Conservation (phyloP, 2,797 vertebrate genomes). For the Naso thynnoides region DNA sequence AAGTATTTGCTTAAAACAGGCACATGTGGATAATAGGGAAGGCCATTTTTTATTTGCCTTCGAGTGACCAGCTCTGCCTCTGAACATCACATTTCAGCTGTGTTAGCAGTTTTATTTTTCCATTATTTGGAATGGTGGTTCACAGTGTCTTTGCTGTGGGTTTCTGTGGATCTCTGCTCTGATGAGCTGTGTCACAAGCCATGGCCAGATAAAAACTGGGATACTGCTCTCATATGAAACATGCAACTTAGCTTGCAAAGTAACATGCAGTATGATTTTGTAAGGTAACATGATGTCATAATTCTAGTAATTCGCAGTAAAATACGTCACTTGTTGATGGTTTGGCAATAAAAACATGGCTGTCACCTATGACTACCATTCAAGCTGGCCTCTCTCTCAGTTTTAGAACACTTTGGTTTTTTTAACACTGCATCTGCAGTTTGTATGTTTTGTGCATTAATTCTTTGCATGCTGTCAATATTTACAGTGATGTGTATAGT, state of each 20-base stretch:
- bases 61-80: background rate
- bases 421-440: background rate
- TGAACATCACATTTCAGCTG: background rate
- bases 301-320: background rate
- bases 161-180: background rate
- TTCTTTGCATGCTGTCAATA: constrained; percentile 10
- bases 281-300: background rate
- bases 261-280: background rate
- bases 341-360: background rate
- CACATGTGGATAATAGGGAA: no score
- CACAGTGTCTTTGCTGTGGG: background rate
- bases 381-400: background rate
- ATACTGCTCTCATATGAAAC: background rate
- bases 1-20: background rate
- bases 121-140: background rate
- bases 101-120: background rate
- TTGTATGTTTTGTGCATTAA: background rate
- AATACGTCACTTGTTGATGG: background rate
- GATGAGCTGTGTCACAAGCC: background rate
- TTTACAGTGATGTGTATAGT: constrained; percentile 7
- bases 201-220: background rate
- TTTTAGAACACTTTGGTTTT: background rate
- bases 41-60: background rate
- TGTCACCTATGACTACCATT: background rate
- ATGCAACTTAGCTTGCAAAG: background rate